Percentiles rank a stretch among this genome's conserved stretches.
These are phyloP conservation scores for Hylomyscus alleni DNA, from an alignment of 2,797 vertebrate genomes.

Conservation along the genomic window DNA sequence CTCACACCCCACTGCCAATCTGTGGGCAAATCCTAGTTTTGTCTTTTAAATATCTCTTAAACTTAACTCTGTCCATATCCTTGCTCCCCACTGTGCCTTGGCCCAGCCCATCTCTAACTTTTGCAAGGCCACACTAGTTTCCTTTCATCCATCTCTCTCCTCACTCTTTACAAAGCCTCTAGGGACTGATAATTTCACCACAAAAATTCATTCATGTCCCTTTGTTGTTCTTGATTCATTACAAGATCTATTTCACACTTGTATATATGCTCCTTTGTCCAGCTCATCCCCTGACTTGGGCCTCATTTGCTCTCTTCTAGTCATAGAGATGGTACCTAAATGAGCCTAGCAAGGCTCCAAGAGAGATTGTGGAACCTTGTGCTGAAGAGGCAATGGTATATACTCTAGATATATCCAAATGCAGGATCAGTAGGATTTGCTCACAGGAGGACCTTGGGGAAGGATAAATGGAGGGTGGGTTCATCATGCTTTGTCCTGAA, in stretches of 20 bases:
- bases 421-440: background rate
- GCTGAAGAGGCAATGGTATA: accelerated
- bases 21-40: background rate
- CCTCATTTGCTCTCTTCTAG: background rate
- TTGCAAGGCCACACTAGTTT: too few species aligned
- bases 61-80: accelerated
- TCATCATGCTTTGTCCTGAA: background rate
- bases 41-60: background rate
- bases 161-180: background rate
- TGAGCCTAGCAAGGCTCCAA: too few species aligned
- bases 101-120: accelerated
- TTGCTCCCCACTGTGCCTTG: accelerated
- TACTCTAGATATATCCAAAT: background rate
- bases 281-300: accelerated
- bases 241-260: accelerated
- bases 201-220: background rate
- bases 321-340: background rate
- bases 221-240: background rate
- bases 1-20: too few species aligned
- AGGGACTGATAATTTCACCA: background rate
- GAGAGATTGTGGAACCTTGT: background rate
- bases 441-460: background rate
- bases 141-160: background rate
- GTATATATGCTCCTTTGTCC: accelerated
- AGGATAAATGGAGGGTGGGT: too few species aligned